Conservation (phyloP, 2,797 vertebrate genomes). For the Saxicola maurus region DNA sequence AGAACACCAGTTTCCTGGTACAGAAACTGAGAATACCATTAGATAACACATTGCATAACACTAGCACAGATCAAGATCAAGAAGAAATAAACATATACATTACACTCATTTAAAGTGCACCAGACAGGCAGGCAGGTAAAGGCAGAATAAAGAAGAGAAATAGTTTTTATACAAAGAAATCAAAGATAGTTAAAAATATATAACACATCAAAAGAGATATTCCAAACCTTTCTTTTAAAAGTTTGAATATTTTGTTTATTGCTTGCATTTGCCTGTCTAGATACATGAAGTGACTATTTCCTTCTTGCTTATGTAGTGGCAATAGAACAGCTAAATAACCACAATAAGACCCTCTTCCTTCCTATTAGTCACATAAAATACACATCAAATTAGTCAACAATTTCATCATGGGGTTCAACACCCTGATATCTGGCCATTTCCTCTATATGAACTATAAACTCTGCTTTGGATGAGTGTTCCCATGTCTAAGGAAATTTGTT, state of each 20-base stretch:
- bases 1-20: not conserved
- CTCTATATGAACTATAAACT: not conserved
- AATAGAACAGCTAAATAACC: not conserved
- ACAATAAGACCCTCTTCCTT: not conserved
- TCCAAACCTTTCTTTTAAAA: not conserved
- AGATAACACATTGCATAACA: not conserved
- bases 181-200: not conserved
- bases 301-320: not conserved
- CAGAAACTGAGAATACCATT: not conserved
- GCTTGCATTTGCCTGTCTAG: not conserved
- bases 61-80: not conserved
- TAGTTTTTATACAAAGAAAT: not conserved
- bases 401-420: not conserved
- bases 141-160: not conserved
- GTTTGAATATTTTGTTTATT: not conserved
- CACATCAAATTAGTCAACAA: not conserved
- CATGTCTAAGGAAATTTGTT: not conserved
- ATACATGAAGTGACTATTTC: rapidly evolving
- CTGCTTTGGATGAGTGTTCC: not conserved
- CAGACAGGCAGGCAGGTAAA: not conserved
- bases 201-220: not conserved
- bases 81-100: not conserved
- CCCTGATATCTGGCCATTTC: not conserved
- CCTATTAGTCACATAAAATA: not conserved
- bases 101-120: not conserved